Base-by-base conservation (phyloP, 2,888 invertebrate species). In the Flexamia atlantica region DNA sequence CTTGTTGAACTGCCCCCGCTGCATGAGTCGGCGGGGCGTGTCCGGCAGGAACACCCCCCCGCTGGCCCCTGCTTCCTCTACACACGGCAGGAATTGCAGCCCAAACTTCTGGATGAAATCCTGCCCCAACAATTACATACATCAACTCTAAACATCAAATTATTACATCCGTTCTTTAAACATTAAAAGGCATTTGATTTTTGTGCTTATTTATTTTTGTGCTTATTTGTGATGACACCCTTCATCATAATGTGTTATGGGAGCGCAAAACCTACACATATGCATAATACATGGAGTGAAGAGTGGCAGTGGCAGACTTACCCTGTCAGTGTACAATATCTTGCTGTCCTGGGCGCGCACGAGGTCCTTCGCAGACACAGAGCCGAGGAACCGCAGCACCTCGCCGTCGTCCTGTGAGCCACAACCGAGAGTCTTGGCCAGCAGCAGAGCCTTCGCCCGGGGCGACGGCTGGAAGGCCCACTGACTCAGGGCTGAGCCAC, bases 371-470 rank as follows among this genome's bases (percentile, higher is more conserved):
- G 87, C 85, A 10, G 86, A 83, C 7, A 86, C 53, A 0, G 60
- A 83, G 60, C 81, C 83, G 46, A 88, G 82, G 74, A 87, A 87
- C 36, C 86, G 36, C 20, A 87, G 32, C 17, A 87, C 81, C 28
- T 85, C 72, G 42, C 84, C 60, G 10, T 81, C 40, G 50, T 87
- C 85, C 0, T 84, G 40, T 12, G 84, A 80, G 25, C 9, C 57
- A 53, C 86, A 87, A 7, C 86, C 88, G 7, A 88, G 84, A 36
- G 81, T 14, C 30, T 84, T 84, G 14, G 86, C 82, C 36, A 83
- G n/a, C 1, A 57, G 1, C 4, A 83, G 1, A 23, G 82, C 40
- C 14, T 74, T 74, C 17, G 74, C 50, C 25, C 12, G 20, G 20
- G 82, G 82, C 17, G 82, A 70, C 14, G 68, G 5, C 42, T 83